Base-by-base conservation (phyloP, 2,888 invertebrate genomes). In the Gari tellinella region DNA sequence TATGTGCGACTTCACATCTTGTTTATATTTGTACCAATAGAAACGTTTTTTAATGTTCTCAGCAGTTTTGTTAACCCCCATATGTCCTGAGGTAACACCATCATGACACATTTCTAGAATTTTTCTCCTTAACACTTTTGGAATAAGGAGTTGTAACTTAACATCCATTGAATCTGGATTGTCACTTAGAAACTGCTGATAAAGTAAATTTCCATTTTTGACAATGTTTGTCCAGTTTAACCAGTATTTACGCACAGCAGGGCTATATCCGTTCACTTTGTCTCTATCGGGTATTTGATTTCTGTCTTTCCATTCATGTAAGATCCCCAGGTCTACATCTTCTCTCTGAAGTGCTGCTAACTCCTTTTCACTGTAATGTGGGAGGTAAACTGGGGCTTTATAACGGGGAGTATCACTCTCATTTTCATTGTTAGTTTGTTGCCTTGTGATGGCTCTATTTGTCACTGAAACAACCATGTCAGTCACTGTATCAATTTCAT, bases 21-120 rank as follows among this genome's bases (percentile, higher is more conserved):
- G 8, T n/a, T 51, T 61, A 25, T 41, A 37, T n/a, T 61, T 49
- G 25, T 41, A 61, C 51, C 61, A 61, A 17, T 61, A 61, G 25
- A 25, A 61, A 1, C 17, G 17, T 23, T 38, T 5, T n/a, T 25
- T 10, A 2, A 61, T 8, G 14, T 61, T 61, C n/a, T 40, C 51
- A 3, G n/a, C 4, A 7, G 63, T 63, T 43, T 55, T 63, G 15
- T 63, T 55, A 1, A 46, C 3, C 0, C 55, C 63, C 1, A 48
- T 15, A 17, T 63, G 63, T 7, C 63, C 63, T 7, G 53, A 46
- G 12, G 38, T n/a, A 17, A 56, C 41, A 4, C 15, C 12, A 37
- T 25, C 52, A 25, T 55, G 55, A 7, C 25, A 21, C n/a, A 38
- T 21, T 17, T 31, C 40, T 5, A 55, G n/a, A 2, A 55, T 40